phyloP scores from a whole-genome alignment of 2,888 invertebrate species.

The Argyra leucocephala region DNA sequence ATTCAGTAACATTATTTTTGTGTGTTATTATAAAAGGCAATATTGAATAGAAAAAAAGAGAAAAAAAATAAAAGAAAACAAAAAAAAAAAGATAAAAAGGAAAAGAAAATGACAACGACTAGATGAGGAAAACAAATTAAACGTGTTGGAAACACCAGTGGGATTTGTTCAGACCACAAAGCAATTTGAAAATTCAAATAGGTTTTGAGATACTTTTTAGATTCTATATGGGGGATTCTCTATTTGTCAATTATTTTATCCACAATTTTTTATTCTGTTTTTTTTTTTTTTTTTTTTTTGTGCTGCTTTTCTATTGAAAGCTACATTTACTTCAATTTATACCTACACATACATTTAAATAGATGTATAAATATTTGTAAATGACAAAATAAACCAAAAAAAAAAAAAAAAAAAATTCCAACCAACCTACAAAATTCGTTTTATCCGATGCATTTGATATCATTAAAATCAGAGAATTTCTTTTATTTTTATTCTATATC shows the following conservation, averaged over 20 bases:
- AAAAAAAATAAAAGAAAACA: slow-evolving; percentile 20
- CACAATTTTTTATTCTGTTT: neutral
- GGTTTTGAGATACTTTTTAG: slow-evolving; percentile 11
- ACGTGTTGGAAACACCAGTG: slow-evolving; percentile 21
- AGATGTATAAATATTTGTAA: no score
- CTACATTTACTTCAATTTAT: no score
- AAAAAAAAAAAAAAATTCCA: no score
- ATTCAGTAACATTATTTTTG: slow-evolving; percentile 16
- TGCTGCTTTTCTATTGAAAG: neutral
- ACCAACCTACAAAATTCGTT: neutral
- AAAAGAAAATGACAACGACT: slow-evolving; percentile 9
- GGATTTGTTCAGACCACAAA: slow-evolving; percentile 23
- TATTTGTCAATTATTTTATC: slow-evolving; percentile 1
- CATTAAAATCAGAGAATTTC: neutral
- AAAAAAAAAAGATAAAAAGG: slow-evolving; percentile 14
- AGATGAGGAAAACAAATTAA: slow-evolving; percentile 19
- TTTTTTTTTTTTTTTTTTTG: neutral
- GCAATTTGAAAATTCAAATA: slow-evolving; percentile 24
- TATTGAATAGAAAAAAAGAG: no score
- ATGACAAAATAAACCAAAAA: no score
- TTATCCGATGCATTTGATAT: neutral
- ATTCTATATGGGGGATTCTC: neutral
- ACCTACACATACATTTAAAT: no score
- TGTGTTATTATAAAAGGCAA: slow-evolving; percentile 15
- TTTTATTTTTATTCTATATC: neutral